Conservation (phyloP, 53 echinoderm and acorn worm genomes). For the Zoroaster sp. region DNA sequence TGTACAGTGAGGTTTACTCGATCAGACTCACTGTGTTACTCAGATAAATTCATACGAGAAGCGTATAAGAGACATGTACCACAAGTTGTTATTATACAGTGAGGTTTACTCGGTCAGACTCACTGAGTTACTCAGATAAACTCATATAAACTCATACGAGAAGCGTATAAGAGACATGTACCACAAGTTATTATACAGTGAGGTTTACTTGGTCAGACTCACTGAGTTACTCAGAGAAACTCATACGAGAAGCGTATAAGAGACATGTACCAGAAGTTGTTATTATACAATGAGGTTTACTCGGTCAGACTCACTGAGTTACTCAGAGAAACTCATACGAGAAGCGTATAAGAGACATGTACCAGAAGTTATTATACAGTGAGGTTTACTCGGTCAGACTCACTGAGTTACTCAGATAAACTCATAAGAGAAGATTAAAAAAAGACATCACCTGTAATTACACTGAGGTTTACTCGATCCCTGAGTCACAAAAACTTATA, state of each 20-base stretch:
- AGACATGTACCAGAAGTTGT: neutral
- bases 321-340: constrained; percentile 53
- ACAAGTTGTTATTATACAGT: neutral
- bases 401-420: constrained; percentile 40
- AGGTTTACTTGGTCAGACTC: neutral
- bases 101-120: neutral
- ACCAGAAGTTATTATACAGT: neutral
- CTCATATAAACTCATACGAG: no score
- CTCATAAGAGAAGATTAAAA: constrained; percentile 30
- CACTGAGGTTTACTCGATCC: neutral
- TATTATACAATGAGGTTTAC: neutral
- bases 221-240: neutral
- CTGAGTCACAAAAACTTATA: no score
- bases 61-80: constrained; percentile 16
- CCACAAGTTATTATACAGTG: neutral
- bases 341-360: constrained; percentile 19
- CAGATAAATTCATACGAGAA: constrained; percentile 48
- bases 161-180: neutral
- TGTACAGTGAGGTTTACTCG: neutral
- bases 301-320: neutral
- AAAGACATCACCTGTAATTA: constrained; percentile 1
- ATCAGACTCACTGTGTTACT: neutral
- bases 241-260: constrained; percentile 31
- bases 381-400: neutral
- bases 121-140: neutral